A percentile compares a stretch with the other conserved stretches of the same genome.
These are phyloP conservation scores for Tadarida brasiliensis DNA, from an alignment of 2,797 vertebrate genomes.

Conservation along the genomic window DNA sequence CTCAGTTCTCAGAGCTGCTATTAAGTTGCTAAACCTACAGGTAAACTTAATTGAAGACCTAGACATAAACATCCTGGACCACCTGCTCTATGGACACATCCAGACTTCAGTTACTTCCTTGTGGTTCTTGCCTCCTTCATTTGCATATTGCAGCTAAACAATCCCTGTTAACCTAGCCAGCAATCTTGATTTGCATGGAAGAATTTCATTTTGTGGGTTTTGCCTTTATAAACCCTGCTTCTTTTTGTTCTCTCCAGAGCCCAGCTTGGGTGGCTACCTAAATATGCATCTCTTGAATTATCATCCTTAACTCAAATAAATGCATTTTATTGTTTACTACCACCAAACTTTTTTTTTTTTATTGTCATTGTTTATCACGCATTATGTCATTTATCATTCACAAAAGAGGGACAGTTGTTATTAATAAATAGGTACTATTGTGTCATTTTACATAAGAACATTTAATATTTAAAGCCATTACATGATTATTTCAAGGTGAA, in stretches of 20 bases:
- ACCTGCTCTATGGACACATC: not conserved
- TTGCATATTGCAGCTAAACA: not conserved
- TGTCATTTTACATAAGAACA: not conserved
- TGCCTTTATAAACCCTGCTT: not conserved
- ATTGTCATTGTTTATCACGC: not conserved
- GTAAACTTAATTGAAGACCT: not conserved
- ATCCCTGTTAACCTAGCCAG: not conserved
- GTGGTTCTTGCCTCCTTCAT: not conserved
- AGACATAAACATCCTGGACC: not conserved
- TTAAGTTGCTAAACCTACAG: not conserved
- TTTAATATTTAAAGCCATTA: constrained; percentile 5
- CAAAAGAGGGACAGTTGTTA: not conserved
- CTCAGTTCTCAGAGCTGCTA: not conserved
- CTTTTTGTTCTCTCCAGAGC: not conserved
- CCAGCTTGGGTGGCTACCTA: not conserved
- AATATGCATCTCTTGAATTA: not conserved
- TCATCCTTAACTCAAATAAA: not conserved
- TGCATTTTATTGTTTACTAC: not conserved
- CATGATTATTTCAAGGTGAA: not conserved
- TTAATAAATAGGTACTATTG: not conserved
- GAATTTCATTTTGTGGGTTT: not conserved
- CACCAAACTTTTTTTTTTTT: not conserved
- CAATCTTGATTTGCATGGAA: not conserved
- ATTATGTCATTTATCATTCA: not conserved
- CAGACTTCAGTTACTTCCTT: not conserved